phyloP scores from a whole-genome alignment of 2,797 vertebrate species.

The Enoplosus armatus region DNA sequence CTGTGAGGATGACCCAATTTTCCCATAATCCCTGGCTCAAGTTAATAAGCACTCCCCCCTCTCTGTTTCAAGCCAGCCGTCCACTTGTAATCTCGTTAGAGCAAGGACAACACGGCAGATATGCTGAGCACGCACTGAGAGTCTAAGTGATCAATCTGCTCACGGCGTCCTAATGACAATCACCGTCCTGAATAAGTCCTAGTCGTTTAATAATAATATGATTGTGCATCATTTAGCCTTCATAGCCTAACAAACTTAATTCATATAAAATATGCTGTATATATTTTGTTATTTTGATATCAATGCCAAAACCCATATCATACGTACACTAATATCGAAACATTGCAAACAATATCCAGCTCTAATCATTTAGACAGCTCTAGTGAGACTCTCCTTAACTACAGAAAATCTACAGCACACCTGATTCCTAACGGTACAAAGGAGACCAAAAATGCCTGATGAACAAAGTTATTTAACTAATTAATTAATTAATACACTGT shows the following conservation, averaged over 20 bases:
- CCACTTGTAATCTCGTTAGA: slow-evolving; percentile 82
- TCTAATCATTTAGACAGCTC: neutral
- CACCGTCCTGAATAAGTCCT: neutral
- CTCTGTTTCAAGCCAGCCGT: slow-evolving; percentile 39
- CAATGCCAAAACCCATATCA: too few species aligned
- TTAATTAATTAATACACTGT: too few species aligned
- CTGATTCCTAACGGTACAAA: neutral
- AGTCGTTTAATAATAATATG: neutral
- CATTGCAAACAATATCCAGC: too few species aligned
- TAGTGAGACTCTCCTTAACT: too few species aligned
- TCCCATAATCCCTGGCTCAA: slow-evolving; percentile 81
- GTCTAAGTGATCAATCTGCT: slow-evolving; percentile 68
- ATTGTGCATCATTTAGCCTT: neutral
- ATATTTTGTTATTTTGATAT: neutral
- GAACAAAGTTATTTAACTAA: too few species aligned
- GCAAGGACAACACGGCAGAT: slow-evolving; percentile 69
- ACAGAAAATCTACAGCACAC: neutral
- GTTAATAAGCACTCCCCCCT: slow-evolving; percentile 74
- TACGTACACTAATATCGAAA: neutral
- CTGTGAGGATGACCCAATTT: slow-evolving; percentile 80
- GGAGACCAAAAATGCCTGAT: neutral
- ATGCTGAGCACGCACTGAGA: slow-evolving; percentile 75
- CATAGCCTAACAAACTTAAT: neutral
- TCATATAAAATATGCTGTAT: neutral
- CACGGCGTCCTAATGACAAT: neutral